Conservation (phyloP, 2,888 invertebrate species). For the Cephus runcator region DNA sequence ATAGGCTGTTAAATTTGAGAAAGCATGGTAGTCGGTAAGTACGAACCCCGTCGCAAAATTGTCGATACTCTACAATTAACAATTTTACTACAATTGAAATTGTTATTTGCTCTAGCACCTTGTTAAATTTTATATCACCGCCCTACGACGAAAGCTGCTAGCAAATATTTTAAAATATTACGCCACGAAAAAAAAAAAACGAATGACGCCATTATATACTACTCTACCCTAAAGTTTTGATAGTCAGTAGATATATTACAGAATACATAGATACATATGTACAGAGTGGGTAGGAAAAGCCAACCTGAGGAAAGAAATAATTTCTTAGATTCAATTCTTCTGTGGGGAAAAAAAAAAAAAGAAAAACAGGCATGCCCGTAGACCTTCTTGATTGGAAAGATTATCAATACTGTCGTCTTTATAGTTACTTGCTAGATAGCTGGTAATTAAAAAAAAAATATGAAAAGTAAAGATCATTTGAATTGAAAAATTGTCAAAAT, state of each 20-base stretch:
- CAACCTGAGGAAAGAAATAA: background rate
- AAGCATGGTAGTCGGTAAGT: background rate
- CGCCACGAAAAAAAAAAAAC: background rate
- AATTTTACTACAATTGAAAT: background rate
- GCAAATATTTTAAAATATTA: background rate
- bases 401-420: background rate
- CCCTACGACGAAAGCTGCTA: too few species aligned
- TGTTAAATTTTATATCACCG: background rate
- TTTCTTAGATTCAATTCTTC: background rate
- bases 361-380: background rate
- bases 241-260: slow-evolving; percentile 14
- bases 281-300: slow-evolving; percentile 24
- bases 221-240: background rate
- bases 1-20: background rate
- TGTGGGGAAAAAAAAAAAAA: background rate
- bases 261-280: slow-evolving; percentile 34
- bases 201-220: background rate
- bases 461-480: background rate
- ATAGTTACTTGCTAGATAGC: background rate
- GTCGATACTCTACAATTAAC: background rate
- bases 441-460: slow-evolving; percentile 5
- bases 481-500: too few species aligned
- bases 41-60: background rate
- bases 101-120: background rate
- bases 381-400: background rate